These are phyloP conservation scores for Pristionchus exspectatus DNA, from an alignment of 2,888 invertebrate species.

Conservation along the genomic window DNA sequence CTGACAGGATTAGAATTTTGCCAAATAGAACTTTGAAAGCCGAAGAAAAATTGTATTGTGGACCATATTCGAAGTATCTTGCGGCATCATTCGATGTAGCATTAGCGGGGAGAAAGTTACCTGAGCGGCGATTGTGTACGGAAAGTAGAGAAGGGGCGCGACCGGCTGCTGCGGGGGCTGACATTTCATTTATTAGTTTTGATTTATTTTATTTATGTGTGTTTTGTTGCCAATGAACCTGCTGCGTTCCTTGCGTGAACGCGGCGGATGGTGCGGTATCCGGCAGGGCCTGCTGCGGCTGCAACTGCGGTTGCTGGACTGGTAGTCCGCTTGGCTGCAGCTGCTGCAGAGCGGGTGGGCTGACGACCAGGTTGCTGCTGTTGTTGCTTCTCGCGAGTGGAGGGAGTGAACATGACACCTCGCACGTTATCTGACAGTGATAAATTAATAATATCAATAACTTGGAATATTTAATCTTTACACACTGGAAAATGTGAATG, in stretches of 20 bases:
- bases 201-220: not conserved
- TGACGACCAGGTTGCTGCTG: not conserved
- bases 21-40: no score
- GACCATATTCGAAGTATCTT: not conserved
- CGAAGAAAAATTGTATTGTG: not conserved
- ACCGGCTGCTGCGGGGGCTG: not conserved
- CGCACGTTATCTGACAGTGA: constrained; percentile 51
- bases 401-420: constrained; percentile 56
- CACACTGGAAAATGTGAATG: no score
- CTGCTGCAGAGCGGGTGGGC: not conserved
- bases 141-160: constrained; percentile 50
- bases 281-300: not conserved
- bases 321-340: constrained; percentile 26
- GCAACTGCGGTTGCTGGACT: not conserved
- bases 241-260: constrained; percentile 25
- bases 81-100: not conserved
- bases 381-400: constrained; percentile 13
- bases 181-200: no score
- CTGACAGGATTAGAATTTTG: not conserved
- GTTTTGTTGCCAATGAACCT: not conserved
- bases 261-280: constrained; percentile 45
- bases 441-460: not conserved
- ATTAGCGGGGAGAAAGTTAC: not conserved
- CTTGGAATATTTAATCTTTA: no score
- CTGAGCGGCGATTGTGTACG: constrained; percentile 50